Conservation (phyloP, 2,888 invertebrate species). For the Apamea monoglypha region DNA sequence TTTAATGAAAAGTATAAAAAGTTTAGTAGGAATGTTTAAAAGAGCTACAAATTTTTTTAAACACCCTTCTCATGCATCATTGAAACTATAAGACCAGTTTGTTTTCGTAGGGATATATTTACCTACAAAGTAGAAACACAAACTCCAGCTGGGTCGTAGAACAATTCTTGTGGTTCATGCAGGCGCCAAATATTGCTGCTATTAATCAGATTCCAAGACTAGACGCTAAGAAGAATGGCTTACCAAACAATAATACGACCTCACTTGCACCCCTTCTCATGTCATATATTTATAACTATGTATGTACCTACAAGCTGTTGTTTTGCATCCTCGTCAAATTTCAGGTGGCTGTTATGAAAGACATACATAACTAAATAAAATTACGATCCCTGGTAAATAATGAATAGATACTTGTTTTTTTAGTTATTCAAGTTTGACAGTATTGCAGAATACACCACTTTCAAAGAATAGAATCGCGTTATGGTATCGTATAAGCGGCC, state of each 20-base stretch:
- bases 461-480: too few species aligned
- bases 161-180: constrained; percentile 81
- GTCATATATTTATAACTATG: constrained; percentile 4
- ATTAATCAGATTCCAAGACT: constrained; percentile 83
- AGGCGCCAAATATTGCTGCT: constrained; percentile 83
- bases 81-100: constrained; percentile 8
- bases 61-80: background rate
- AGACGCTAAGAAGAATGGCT: constrained; percentile 80
- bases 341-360: too few species aligned
- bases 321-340: too few species aligned
- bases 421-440: too few species aligned
- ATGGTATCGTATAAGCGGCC: too few species aligned
- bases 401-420: too few species aligned
- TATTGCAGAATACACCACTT: too few species aligned
- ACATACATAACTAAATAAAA: too few species aligned
- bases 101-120: background rate
- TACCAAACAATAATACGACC: constrained; percentile 79
- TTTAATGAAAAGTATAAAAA: background rate
- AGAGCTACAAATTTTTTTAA: background rate
- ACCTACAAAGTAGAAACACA: constrained; percentile 62
- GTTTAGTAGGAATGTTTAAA: background rate
- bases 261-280: constrained; percentile 56
- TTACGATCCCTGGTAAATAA: too few species aligned
- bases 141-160: constrained; percentile 69
- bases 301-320: too few species aligned